Evolutionary conservation across 2,113 vertebrate genomes (phyloP), one percentile per base, ranked within the genome.

Genomic region (Zingel zingel): DNA sequence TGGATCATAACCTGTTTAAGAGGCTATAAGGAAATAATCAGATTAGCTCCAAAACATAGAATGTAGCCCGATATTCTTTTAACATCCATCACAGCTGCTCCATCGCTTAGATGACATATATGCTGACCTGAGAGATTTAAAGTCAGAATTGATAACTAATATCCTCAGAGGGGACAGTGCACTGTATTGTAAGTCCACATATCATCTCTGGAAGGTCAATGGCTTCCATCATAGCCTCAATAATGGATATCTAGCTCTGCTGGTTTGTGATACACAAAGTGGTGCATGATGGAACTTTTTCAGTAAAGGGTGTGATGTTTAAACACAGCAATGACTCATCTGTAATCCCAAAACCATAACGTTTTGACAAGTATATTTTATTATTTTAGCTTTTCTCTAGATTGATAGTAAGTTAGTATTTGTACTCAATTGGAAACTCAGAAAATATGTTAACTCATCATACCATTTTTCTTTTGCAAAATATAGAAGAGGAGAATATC

Each of bases 51-150:
- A 85, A 91, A 91, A 92, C 82, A 87, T 79, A 77, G 69, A 79
- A 83, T 57, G 65, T 67, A 58, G 63, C 74, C 65, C 11, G 27
- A 71, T 67, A 4, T 89, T 86, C 61, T 30, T 76, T 71, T 77
- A 62, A 54, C 80, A 92, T 92, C 83, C 69, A 87, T 92, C 89
- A 92, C 57, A 10, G 53, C 88, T 57, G 88, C 86, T 77, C 53
- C 82, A 61, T 74, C 8, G 81, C 89, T 66, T 19, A 43, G 65
- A 61, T 82, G 92, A 81, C 91, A 92, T 81, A 88, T 53, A 88
- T 81, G 90, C 91, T 93, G 89, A 93, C 91, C 88, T 71, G 74
- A 50, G 77, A 90, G 87, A 92, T 94, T 93, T 91, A 82, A 84
- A 82, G 81, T 87, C 79, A 72, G 74, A 87, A 91, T 86, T 91